These are phyloP conservation scores for Chaetogeoica ovagalla DNA, from an alignment of 2,888 invertebrate species.

Conservation along the genomic window DNA sequence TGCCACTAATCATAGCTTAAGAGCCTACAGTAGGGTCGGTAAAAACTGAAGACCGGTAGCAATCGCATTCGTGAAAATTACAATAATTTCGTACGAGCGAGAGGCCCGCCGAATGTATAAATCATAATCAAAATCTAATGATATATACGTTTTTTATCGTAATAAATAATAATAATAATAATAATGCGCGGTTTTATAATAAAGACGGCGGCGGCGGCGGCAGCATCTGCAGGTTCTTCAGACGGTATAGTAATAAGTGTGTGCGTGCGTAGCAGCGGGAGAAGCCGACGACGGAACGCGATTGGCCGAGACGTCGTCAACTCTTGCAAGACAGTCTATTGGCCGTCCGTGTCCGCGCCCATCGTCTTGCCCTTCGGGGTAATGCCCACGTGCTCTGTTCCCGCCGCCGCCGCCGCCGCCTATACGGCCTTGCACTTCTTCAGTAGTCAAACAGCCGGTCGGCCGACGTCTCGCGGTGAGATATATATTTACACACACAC, in stretches of 20 bases:
- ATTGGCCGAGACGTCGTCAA: constrained; percentile 18
- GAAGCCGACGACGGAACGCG: not conserved
- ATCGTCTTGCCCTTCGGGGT: constrained; percentile 40
- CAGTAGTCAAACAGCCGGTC: constrained; percentile 44
- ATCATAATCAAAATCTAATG: not conserved
- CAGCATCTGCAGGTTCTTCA: not conserved
- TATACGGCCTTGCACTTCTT: constrained; percentile 50
- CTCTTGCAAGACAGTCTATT: not conserved
- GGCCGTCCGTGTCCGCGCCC: constrained; percentile 42
- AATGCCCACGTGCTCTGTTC: constrained; percentile 45
- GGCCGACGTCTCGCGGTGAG: constrained; percentile 13
- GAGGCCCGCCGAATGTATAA: too few species aligned
- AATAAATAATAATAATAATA: not conserved
- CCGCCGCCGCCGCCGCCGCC: constrained; percentile 5
- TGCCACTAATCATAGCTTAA: too few species aligned
- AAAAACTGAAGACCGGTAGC: not conserved
- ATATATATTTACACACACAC: not conserved
- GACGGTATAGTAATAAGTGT: too few species aligned
- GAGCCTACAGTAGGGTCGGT: not conserved
- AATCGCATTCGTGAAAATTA: not conserved
- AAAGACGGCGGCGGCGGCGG: not conserved
- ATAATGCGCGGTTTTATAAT: not conserved
- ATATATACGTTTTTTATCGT: not conserved
- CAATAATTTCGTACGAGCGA: not conserved
- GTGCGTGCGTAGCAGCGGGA: not conserved